phyloP scores from a whole-genome alignment of 2,113 vertebrate species.

The Alligator mississippiensis region DNA sequence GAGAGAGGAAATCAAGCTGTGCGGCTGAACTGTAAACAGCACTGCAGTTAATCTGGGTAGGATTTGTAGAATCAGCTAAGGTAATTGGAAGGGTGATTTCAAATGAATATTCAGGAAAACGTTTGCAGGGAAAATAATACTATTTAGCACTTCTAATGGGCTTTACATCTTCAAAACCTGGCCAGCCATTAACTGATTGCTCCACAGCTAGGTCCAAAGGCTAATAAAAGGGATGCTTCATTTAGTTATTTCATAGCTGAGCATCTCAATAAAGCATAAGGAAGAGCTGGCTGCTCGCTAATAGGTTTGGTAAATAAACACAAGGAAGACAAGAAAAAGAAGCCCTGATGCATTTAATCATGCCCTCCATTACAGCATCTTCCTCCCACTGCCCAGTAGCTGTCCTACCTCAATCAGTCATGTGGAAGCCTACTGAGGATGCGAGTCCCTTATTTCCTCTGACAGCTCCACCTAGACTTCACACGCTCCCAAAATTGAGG shows the following conservation, averaged over 20 bases:
- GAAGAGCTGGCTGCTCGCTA: constrained; percentile 31
- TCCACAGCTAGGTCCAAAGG: constrained; percentile 63
- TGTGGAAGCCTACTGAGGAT: background rate
- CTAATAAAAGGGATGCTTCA: constrained; percentile 70
- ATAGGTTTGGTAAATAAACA: constrained; percentile 54
- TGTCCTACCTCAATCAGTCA: background rate
- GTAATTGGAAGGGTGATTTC: constrained; percentile 63
- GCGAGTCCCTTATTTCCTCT: background rate
- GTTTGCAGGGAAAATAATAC: constrained; percentile 54
- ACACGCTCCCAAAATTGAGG: background rate
- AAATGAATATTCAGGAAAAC: constrained; percentile 55
- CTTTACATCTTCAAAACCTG: constrained; percentile 60
- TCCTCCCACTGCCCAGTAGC: background rate
- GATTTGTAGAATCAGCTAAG: constrained; percentile 15
- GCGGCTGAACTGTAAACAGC: constrained; percentile 28
- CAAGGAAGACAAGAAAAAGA: constrained; percentile 18
- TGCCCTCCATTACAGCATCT: background rate
- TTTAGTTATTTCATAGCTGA: constrained; percentile 71
- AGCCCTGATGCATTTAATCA: background rate
- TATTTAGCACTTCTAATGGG: constrained; percentile 59
- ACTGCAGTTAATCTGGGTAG: constrained; percentile 4
- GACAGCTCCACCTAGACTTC: background rate
- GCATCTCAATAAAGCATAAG: constrained; percentile 62
- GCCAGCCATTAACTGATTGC: constrained; percentile 68
- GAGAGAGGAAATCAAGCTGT: background rate